phyloP scores from a whole-genome alignment of 2,888 invertebrate genomes.

The Trimorus sp. region DNA sequence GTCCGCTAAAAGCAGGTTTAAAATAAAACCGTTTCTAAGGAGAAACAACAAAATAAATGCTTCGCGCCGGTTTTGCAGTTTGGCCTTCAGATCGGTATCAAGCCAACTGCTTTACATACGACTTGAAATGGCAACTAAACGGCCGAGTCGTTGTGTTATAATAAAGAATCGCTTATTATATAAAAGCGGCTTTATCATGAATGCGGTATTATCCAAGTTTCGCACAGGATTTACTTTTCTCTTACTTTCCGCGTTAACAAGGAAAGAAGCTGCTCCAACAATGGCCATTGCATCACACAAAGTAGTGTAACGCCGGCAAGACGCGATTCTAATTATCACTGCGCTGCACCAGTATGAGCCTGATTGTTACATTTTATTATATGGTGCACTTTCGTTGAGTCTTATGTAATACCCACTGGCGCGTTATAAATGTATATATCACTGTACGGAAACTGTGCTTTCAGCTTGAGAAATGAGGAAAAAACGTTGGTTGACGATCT shows the following conservation, averaged over 20 bases:
- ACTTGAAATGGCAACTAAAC: conserved; percentile 4
- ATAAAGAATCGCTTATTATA: conserved; percentile 29
- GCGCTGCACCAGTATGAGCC: conserved; percentile 29
- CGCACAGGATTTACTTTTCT: conserved; percentile 39
- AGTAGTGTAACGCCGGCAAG: conserved; percentile 34
- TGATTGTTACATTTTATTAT: conserved; percentile 53
- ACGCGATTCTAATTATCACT: conserved; percentile 56
- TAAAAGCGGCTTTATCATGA: conserved; percentile 35
- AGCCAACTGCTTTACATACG: not conserved
- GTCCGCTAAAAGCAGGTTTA: no score
- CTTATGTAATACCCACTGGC: conserved; percentile 16
- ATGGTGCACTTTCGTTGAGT: conserved; percentile 50
- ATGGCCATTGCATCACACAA: conserved; percentile 53
- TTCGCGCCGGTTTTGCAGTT: not conserved
- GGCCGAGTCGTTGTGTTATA: conserved; percentile 9
- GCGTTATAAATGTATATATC: conserved; percentile 16
- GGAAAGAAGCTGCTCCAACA: conserved; percentile 47
- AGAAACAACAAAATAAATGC: no score
- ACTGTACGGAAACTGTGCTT: conserved; percentile 5
- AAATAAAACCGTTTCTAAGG: no score
- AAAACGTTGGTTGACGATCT: no score
- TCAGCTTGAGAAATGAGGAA: not conserved
- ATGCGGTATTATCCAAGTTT: conserved; percentile 43
- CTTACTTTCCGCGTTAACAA: conserved; percentile 33
- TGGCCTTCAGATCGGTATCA: not conserved